A percentile compares a stretch with the other conserved stretches of the same genome.
Evolutionary conservation across 2,888 invertebrate species (phyloP).

Genomic region (Leptinotarsa rubiginosa): DNA sequence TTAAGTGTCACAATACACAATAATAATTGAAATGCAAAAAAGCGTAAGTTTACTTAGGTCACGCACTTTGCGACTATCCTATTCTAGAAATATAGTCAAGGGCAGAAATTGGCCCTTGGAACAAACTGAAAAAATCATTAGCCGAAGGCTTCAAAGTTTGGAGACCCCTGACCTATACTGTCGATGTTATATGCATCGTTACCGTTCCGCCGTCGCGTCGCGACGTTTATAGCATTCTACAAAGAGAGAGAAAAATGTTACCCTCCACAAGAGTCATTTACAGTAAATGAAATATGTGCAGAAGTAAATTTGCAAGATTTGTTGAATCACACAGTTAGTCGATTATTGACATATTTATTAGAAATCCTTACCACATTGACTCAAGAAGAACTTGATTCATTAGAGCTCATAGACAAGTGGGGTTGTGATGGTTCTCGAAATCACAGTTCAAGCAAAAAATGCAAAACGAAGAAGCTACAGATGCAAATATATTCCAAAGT

Average conservation of each 20-base stretch:
- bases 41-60: too few relatives aligned
- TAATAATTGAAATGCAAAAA: too few relatives aligned
- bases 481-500: conserved; percentile 55
- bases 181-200: too few relatives aligned
- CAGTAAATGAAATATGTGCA: conserved; percentile 14
- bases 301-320: conserved; percentile 27
- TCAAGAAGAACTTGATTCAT: conserved; percentile 23
- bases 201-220: too few relatives aligned
- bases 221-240: background rate
- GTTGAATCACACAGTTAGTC: conserved; percentile 24
- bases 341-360: conserved; percentile 3
- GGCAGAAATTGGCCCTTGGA: too few relatives aligned
- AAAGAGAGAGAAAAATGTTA: background rate
- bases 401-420: conserved; percentile 49
- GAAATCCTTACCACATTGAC: conserved; percentile 26
- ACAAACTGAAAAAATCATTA: too few relatives aligned
- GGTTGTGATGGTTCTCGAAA: conserved; percentile 51
- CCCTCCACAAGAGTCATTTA: conserved; percentile 5
- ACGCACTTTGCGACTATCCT: too few relatives aligned
- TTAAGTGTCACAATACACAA: too few relatives aligned
- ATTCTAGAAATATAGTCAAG: too few relatives aligned
- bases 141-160: too few relatives aligned
- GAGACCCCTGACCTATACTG: too few relatives aligned
- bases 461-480: conserved; percentile 43
- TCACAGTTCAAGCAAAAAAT: conserved; percentile 53